Conservation (phyloP, 2,888 invertebrate species). For the Drosophila pseudotalamancana region DNA sequence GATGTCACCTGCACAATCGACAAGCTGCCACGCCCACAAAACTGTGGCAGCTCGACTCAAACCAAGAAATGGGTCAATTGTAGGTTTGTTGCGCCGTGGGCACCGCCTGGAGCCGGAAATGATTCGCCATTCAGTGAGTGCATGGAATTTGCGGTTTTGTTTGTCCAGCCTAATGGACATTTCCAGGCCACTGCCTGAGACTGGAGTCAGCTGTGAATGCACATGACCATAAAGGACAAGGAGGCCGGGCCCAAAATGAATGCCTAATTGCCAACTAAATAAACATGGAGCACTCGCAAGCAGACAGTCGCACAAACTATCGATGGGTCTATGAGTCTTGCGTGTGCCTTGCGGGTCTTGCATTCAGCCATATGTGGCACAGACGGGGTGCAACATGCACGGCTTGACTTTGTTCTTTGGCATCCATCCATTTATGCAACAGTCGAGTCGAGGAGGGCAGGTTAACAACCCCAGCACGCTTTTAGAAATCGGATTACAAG, state of each 20-base stretch:
- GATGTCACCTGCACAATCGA: conserved; percentile 46
- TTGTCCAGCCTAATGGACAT: conserved; percentile 23
- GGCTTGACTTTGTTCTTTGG: conserved; percentile 1
- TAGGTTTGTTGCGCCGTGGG: conserved; percentile 25
- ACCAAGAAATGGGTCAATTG: conserved; percentile 65
- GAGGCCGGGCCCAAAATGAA: neutral
- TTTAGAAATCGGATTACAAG: conserved; percentile 71
- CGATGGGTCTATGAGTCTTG: neutral
- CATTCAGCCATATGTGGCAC: neutral
- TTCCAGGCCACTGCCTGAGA: conserved; percentile 23
- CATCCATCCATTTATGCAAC: conserved; percentile 43
- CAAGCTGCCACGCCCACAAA: conserved; percentile 43
- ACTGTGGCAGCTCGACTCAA: conserved; percentile 11
- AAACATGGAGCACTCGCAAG: neutral
- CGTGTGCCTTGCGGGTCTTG: no score
- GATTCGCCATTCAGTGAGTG: conserved; percentile 19
- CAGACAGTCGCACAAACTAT: neutral
- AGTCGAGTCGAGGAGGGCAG: conserved; percentile 34
- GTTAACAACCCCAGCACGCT: conserved; percentile 72
- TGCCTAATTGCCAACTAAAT: neutral
- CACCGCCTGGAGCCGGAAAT: conserved; percentile 12
- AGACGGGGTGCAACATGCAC: neutral
- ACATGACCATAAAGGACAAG: neutral
- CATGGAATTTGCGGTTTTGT: conserved; percentile 19
- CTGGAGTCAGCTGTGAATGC: conserved; percentile 3